These are phyloP conservation scores for Plebejus argus DNA, from an alignment of 2,888 invertebrate species.

Conservation along the genomic window DNA sequence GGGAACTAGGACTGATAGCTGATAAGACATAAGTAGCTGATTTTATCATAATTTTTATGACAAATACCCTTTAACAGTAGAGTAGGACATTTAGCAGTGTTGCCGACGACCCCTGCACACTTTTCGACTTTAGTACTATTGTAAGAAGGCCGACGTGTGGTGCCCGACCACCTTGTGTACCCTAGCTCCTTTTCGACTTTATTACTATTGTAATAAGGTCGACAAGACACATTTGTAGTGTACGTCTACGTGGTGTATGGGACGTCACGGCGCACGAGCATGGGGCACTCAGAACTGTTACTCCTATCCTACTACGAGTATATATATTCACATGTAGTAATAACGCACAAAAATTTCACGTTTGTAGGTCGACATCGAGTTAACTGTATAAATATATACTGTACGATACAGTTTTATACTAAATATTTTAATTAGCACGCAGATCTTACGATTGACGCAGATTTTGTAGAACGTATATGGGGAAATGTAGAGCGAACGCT, in stretches of 20 bases:
- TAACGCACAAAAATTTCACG: conserved; percentile 20
- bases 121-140: background rate
- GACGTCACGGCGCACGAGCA: conserved; percentile 19
- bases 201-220: background rate
- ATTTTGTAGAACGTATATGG: background rate
- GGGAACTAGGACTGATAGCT: background rate
- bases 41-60: background rate
- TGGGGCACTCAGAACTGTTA: conserved; percentile 27
- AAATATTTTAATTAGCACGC: conserved; percentile 9
- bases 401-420: background rate
- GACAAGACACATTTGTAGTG: background rate
- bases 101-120: background rate
- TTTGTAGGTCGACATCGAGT: conserved; percentile 21
- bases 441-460: background rate
- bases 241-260: background rate
- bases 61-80: background rate
- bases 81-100: background rate
- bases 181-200: background rate
- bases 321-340: conserved; percentile 27
- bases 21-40: background rate
- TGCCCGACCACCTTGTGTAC: too few species aligned
- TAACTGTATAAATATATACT: conserved; percentile 27
- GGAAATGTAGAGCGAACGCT: background rate
- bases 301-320: too few species aligned
- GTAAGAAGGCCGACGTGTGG: background rate